Percentiles rank a stretch among this genome's conserved stretches.
These are phyloP conservation scores for Phortica variegata DNA, from an alignment of 1,140 invertebrate species.

Conservation along the genomic window DNA sequence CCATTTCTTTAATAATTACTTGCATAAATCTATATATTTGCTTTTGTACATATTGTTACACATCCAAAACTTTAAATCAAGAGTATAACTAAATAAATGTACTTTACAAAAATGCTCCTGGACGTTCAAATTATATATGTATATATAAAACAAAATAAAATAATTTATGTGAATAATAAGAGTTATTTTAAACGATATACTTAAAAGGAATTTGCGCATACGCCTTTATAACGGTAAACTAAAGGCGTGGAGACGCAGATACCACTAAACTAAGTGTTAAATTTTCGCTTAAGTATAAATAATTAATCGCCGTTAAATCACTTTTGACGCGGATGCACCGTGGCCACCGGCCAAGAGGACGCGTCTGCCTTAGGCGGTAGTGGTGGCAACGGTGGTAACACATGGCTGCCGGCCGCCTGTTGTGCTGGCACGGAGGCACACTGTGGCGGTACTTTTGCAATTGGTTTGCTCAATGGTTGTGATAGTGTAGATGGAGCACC, in stretches of 20 bases:
- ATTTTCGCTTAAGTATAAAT: no score
- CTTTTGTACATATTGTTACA: conserved; percentile 5
- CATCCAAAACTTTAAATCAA: conserved; percentile 1
- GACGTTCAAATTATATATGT: neutral
- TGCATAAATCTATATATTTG: conserved; percentile 6
- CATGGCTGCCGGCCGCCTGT: neutral
- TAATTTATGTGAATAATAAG: neutral
- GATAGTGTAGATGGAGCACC: conserved; percentile 1
- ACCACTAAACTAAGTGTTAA: no score
- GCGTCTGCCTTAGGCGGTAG: conserved; percentile 8
- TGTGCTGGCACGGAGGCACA: conserved; percentile 1
- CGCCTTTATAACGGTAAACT: conserved; percentile 3
- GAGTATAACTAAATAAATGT: neutral
- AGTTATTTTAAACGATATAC: neutral
- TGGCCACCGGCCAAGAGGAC: conserved; percentile 20
- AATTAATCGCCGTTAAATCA: conserved; percentile 10
- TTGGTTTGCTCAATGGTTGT: conserved; percentile 15
- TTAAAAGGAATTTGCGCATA: conserved; percentile 6
- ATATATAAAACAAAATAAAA: conserved; percentile 2
- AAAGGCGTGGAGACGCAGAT: conserved; percentile 9
- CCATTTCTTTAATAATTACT: neutral
- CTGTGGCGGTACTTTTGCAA: conserved; percentile 31
- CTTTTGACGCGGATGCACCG: conserved; percentile 13
- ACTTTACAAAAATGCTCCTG: neutral
- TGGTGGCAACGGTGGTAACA: neutral